Conservation (phyloP, 2,113 vertebrate species). For the Brachyhypopomus occidentalis region DNA sequence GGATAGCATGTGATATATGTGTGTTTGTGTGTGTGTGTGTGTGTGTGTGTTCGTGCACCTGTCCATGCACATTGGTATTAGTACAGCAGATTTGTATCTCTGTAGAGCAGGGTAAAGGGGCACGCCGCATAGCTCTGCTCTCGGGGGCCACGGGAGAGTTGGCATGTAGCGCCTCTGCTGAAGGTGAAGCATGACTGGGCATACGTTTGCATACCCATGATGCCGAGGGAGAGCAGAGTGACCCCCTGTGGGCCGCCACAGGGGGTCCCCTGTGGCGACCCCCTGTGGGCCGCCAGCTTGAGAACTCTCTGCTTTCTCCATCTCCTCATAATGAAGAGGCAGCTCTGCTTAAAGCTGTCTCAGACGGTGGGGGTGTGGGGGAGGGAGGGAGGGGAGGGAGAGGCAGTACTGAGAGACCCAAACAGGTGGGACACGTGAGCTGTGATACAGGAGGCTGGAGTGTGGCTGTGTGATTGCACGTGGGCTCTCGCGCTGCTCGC, state of each 20-base stretch:
- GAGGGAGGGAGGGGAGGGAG: background rate
- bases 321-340: conserved; percentile 20
- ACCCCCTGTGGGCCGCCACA: conserved; percentile 32
- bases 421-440: conserved; percentile 6
- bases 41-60: conserved; percentile 5
- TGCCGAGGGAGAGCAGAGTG: conserved; percentile 29
- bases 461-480: too few relatives aligned
- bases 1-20: background rate
- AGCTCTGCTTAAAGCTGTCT: conserved; percentile 7
- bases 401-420: background rate
- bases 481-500: too few relatives aligned
- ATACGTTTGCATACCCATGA: conserved; percentile 43
- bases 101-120: conserved; percentile 25
- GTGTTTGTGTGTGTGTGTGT: conserved; percentile 3
- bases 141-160: conserved; percentile 26
- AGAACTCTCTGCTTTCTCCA: background rate
- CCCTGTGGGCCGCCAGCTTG: conserved; percentile 12
- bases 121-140: background rate
- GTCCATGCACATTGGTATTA: conserved; percentile 33
- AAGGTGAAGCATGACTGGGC: conserved; percentile 54
- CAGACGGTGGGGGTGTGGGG: background rate
- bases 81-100: conserved; percentile 9
- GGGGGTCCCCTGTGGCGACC: too few relatives aligned
- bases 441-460: too few relatives aligned
- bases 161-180: conserved; percentile 30